Base-by-base conservation (phyloP, 1,140 invertebrate genomes). In the Hyles vespertilio region DNA sequence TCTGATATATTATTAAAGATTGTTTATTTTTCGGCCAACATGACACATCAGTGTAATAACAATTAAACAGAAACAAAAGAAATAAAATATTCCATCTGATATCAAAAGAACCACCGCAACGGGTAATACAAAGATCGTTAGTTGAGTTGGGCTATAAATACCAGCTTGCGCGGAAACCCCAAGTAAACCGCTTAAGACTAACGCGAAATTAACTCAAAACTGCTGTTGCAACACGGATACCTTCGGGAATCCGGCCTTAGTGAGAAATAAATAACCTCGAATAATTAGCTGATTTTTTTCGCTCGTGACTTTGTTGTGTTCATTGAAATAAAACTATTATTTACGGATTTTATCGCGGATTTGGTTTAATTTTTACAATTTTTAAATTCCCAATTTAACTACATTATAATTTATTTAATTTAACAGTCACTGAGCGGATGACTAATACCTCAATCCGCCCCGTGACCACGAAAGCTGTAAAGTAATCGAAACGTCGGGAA, bases 101-200 rank as follows among this genome's bases (percentile, higher is more conserved):
- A 53, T 43, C 33, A 10, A 53, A 36, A 61, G 53, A 56, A 43
- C 11, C 52, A 11, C 8, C 45, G 32, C 40, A 52, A 40, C 61
- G 65, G 58, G 58, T 65, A 72, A 69, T 69, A 69, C 67, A 72
- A 72, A 67, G 64, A 68, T 69, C 72, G 71, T 71, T 74, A 74
- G 61, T 60, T 47, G 51, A 59, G 67, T 66, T 58, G 45, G 55
- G 64, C 60, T 64, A 71, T 74, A 74, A 74, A 74, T 74, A 69
- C 58, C 63, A 71, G 61, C 64, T 67, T 61, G 72, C 58, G 66
- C 69, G 32, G 54, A 62, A 55, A 56, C 63, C 46, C 54, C n/a
- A 59, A 69, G 64, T 69, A 63, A 72, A 70, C 60, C 60, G 63
- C 63, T 72, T 64, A 67, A 70, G 65, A 63, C 72, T 71, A 74